Evolutionary conservation across 2,797 vertebrate genomes (phyloP), one percentile per base, ranked within the genome.

Genomic region (Accipiter minullus): DNA sequence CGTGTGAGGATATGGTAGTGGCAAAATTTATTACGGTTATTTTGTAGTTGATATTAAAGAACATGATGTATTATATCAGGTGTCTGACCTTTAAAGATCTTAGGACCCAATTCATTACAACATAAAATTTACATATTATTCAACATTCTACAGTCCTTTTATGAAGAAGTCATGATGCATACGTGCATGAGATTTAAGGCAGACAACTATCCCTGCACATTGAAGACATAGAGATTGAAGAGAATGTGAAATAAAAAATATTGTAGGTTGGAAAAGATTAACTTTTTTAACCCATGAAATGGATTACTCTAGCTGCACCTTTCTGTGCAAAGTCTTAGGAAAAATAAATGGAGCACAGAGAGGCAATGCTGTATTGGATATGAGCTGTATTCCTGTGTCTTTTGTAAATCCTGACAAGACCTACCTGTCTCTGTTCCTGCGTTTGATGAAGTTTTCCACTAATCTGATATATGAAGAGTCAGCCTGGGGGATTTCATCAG

Each of bases 101-200:
- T 98, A 98, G 98, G 98, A 98, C 97, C 98, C 98, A 98, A 98
- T 98, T 98, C 98, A 98, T 98, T 98, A 98, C 97, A 98, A 98
- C 98, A 98, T 98, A 98, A 98, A 98, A 98, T 98, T 98, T 98
- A 98, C 98, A 98, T 98, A 98, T 98, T 98, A 98, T 98, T 98
- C 98, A 98, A 98, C 97, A 97, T 98, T 97, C 97, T 97, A 63
- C 96, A 97, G 97, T 96, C 95, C 94, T 98, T 98, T 98, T 98
- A 97, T 93, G 98, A 98, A 98, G 97, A 97, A 98, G 98, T 97
- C 97, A 97, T 95, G 95, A 96, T 90, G 88, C 95, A 90, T 97
- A 90, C 58, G 93, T 97, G 94, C 96, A 91, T 96, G 95, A 98
- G 97, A 97, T 97, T 76, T 85, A 97, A 97, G 94, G 93, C 81